Base-by-base conservation (phyloP, 2,888 invertebrate species). In the Patella pellucida region DNA sequence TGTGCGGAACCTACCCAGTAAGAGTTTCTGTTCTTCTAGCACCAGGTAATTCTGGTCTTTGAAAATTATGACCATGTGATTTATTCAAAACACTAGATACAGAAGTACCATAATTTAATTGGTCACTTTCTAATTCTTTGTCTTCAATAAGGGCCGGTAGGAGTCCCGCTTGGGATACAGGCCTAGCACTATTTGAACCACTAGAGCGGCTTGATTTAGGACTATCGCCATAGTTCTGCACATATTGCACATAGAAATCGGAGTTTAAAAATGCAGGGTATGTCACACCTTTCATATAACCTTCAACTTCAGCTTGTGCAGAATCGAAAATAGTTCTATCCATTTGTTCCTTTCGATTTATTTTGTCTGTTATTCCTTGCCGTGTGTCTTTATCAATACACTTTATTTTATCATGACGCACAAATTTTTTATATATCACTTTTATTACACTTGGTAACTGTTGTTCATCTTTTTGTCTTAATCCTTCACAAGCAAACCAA, bases 231-330 rank as follows among this genome's bases (percentile, higher is more conserved):
- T 85, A 87, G 69, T 85, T 84, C 73, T 87, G 86, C 72, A 91
- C 87, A 85, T 91, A 89, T 80, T 91, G 87, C 78, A 97, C 94
- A 93, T 97, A 98, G 91, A 96, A 94, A 88, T 97, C 97, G 85
- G 97, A 97, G 85, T 95, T 95, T 82, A 98, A 93, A 92, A 98
- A 98, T 91, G 96, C 95, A 77, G 95, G 96, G 92, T 98, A 98
- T 79, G 96, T 95, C 78, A 96, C 95, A 90, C 95, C 95, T 82
- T 95, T 95, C 90, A 98, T 96, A 78, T 95, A 94, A 68, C 94
- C 93, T 89, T 96, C 96, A 87, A 96, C 95, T 83, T 96, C 95
- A 76, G 93, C 92, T 89, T 96, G 95, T 92, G 95, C 96, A 84
- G 94, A 94, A 91, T 97, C 96, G 91, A 96, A 97, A 86, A 98